Percentiles rank a stretch among this genome's conserved stretches.
These are phyloP conservation scores for Folsomia manolachei DNA, from an alignment of 2,888 invertebrate species.

Conservation along the genomic window DNA sequence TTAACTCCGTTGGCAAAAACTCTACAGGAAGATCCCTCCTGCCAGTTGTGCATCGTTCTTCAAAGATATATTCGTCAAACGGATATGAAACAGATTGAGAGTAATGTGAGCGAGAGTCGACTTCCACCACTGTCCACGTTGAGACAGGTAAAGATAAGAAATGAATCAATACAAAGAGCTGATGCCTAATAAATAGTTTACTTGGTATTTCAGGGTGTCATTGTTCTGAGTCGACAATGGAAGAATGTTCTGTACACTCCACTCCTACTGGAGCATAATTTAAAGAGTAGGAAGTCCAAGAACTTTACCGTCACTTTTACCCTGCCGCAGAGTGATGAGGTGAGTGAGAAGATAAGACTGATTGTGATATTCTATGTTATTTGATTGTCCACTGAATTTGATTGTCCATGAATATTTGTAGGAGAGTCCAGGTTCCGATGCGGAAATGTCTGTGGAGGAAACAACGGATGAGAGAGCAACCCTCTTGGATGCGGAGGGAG, in stretches of 20 bases:
- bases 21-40: constrained; percentile 90
- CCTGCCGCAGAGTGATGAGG: constrained; percentile 77
- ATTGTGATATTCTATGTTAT: not conserved
- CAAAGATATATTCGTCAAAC: constrained; percentile 77
- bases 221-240: constrained; percentile 94
- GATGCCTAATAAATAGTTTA: constrained; percentile 13
- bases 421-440: constrained; percentile 57
- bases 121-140: constrained; percentile 83
- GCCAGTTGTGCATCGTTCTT: constrained; percentile 85
- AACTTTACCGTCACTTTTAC: constrained; percentile 85
- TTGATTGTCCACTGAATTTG: not conserved
- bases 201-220: constrained; percentile 73
- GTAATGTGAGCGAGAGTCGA: constrained; percentile 76
- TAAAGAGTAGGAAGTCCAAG: constrained; percentile 67
- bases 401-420: constrained; percentile 13
- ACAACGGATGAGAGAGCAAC: constrained; percentile 71
- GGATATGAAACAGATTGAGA: constrained; percentile 73
- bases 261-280: constrained; percentile 80
- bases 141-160: constrained; percentile 67
- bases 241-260: constrained; percentile 94
- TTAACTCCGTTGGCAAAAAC: constrained; percentile 84
- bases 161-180: not conserved
- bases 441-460: constrained; percentile 55
- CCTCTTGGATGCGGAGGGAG: constrained; percentile 62
- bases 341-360: constrained; percentile 55